Conservation (phyloP, 2,888 invertebrate genomes). For the Tachina lurida region DNA sequence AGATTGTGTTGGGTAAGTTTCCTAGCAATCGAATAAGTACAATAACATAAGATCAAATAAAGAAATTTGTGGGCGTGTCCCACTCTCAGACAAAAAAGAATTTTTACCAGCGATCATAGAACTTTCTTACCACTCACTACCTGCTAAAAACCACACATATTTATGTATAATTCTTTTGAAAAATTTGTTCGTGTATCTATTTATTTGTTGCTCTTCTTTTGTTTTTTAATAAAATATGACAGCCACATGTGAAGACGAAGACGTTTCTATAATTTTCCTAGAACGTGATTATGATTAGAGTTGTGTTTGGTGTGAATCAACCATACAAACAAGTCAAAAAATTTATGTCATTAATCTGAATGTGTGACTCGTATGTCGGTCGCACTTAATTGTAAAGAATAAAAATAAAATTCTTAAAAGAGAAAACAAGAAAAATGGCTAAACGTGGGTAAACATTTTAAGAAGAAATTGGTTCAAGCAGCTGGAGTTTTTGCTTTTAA, state of each 20-base stretch:
- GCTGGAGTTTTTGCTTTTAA: slow-evolving; percentile 5
- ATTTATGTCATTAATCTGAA: slow-evolving; percentile 41
- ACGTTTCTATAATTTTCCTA: slow-evolving; percentile 46
- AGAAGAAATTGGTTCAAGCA: slow-evolving; percentile 44
- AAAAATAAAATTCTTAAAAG: slow-evolving; percentile 36
- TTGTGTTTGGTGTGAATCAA: neutral
- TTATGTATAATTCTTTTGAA: neutral
- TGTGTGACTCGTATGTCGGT: slow-evolving; percentile 61
- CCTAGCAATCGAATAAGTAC: too few species aligned
- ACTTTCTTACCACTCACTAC: neutral
- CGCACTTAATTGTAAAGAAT: slow-evolving; percentile 23
- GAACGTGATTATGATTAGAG: slow-evolving; percentile 35
- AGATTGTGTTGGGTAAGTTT: too few species aligned
- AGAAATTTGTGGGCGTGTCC: too few species aligned
- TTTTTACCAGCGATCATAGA: neutral
- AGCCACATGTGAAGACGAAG: neutral
- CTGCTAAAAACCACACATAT: slow-evolving; percentile 40
- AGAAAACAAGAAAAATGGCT: slow-evolving; percentile 36
- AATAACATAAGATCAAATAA: too few species aligned
- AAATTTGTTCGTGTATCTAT: neutral
- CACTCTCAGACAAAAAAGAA: too few species aligned
- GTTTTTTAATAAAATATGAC: neutral
- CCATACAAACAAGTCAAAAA: slow-evolving; percentile 16
- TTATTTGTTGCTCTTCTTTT: neutral
- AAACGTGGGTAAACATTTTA: slow-evolving; percentile 4